phyloP scores from a whole-genome alignment of 2,113 vertebrate species.

The Proteles cristata region DNA sequence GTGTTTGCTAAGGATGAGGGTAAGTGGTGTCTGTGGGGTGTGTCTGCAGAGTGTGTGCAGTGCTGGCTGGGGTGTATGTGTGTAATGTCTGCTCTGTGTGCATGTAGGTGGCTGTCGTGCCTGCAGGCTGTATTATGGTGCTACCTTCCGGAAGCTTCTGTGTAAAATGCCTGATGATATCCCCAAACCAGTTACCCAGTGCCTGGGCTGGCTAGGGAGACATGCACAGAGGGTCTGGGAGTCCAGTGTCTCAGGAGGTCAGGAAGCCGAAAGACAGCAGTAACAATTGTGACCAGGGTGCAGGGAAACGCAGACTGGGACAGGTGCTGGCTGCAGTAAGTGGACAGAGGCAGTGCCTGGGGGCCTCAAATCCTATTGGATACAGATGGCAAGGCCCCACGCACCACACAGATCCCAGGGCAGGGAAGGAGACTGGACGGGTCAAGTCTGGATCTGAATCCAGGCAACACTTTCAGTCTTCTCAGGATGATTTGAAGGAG shows the following conservation, averaged over 20 bases:
- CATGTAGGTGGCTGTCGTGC: too few relatives aligned
- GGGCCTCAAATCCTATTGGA: background rate
- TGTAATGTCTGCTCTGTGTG: background rate
- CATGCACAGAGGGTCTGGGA: background rate
- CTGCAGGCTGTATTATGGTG: background rate
- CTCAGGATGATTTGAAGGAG: background rate
- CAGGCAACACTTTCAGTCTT: background rate
- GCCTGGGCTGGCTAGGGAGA: background rate
- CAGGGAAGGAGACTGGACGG: background rate
- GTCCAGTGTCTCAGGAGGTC: background rate
- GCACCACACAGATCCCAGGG: background rate
- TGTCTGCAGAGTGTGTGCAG: background rate
- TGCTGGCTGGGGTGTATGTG: background rate
- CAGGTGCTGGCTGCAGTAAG: background rate
- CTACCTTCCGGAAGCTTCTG: background rate
- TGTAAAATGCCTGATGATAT: background rate
- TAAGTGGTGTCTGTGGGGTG: background rate
- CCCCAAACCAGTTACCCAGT: background rate
- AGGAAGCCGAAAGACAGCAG: background rate
- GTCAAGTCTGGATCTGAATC: background rate
- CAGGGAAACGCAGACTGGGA: background rate
- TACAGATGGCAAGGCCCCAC: background rate
- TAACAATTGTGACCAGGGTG: background rate
- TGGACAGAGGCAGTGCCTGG: background rate
- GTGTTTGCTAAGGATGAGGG: slow-evolving; percentile 18